phyloP scores from a whole-genome alignment of 2,113 vertebrate species.

The Clarias macrocephalus region DNA sequence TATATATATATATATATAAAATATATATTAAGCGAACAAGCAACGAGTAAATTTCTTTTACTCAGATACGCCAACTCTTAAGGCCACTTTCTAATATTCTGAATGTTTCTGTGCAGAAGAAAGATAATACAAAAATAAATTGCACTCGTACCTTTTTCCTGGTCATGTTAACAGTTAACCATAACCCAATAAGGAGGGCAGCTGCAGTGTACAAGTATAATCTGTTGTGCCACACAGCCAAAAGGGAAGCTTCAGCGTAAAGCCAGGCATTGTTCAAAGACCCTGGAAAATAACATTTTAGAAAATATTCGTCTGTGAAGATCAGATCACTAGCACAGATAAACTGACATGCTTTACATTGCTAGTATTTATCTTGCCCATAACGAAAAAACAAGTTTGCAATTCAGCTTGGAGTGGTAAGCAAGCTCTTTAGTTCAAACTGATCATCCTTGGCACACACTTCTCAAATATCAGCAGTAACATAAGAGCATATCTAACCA shows the following conservation, averaged over 20 bases:
- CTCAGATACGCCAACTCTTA: neutral
- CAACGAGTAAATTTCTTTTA: neutral
- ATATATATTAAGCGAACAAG: neutral
- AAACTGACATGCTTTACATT: neutral
- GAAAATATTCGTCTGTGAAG: neutral
- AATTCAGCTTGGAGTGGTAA: no score
- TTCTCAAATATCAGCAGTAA: no score
- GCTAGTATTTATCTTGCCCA: no score
- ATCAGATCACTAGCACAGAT: neutral
- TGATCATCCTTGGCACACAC: no score
- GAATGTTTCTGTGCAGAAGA: neutral
- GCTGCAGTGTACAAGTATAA: conserved; percentile 82
- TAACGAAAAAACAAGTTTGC: no score
- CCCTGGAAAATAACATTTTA: conserved; percentile 47
- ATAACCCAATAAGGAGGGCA: conserved; percentile 78
- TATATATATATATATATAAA: neutral
- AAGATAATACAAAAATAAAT: neutral
- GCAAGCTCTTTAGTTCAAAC: no score
- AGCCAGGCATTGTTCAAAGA: conserved; percentile 61
- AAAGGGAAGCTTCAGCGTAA: conserved; percentile 60
- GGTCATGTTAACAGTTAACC: conserved; percentile 75
- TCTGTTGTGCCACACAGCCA: conserved; percentile 81
- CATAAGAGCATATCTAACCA: no score
- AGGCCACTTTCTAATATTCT: neutral
- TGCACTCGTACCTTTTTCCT: conserved; percentile 70